Evolutionary conservation across 2,888 invertebrate species (phyloP), one percentile per base, ranked within the genome.

Genomic region (Biston stratarius): DNA sequence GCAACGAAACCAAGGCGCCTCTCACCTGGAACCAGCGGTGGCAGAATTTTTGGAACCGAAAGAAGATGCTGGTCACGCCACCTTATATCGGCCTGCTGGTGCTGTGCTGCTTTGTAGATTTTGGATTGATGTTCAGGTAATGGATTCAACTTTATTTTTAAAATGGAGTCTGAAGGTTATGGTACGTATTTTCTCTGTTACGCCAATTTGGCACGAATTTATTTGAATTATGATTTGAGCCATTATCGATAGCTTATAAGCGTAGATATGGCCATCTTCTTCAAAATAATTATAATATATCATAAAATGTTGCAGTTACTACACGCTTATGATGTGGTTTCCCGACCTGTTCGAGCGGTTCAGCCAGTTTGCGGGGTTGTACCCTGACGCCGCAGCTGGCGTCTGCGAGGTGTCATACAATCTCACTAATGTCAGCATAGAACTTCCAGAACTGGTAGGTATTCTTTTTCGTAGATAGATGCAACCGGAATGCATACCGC

Each of bases 301-400:
- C 7, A 8, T 45, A 45, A 2, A 5, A 7, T 48, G 8, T 49
- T 65, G 85, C 81, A 95, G 95, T 76, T 95, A 95, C 83, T 95
- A 95, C 83, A 95, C 95, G 0, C 82, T 95, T 71, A 94, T 95
- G 89, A 95, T 96, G 95, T 96, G 96, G 96, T 96, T 96, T 84
- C 96, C 96, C 52, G 96, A 96, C 78, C 89, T 96, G 67, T 96
- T 96, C 82, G 95, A 95, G 86, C 83, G 96, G 70, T 95, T 95
- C 87, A 94, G 94, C 61, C 92, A 94, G 84, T 95, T 90, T 81
- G 85, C 92, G 12, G 81, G 84, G 6, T 74, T 88, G 52, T 88
- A 93, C 80, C 84, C 85, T 0, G 89, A 89, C 12, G 85, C 83
- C 11, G 86, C 94, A 0, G 94, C 94, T 0, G 94, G 95, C 0